Percentiles rank a stretch among this genome's conserved stretches.
phyloP scores from a whole-genome alignment of 2,888 invertebrate genomes.

The Trissonchulus latispiculum region DNA sequence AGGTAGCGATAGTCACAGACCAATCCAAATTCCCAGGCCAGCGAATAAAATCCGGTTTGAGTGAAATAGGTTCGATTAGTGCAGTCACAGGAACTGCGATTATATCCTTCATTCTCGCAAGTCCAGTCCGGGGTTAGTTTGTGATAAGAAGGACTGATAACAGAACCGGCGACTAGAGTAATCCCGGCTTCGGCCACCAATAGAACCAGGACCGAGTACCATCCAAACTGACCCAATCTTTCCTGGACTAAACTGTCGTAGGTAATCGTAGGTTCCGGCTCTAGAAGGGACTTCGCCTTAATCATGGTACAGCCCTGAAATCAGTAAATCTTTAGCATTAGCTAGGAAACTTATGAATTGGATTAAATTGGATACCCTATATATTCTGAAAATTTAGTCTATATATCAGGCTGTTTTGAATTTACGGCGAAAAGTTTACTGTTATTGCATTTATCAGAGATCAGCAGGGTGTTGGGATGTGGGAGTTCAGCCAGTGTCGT shows the following conservation, averaged over 20 bases:
- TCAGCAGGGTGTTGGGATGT: too few relatives aligned
- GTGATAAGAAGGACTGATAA: constrained; percentile 5
- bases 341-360: too few relatives aligned
- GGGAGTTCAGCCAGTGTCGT: too few relatives aligned
- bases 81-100: not conserved
- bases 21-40: not conserved
- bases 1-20: not conserved
- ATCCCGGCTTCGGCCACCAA: not conserved
- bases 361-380: too few relatives aligned
- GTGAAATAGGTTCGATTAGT: not conserved
- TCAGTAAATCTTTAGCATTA: too few relatives aligned
- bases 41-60: not conserved
- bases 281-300: too few relatives aligned
- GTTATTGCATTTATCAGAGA: too few relatives aligned
- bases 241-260: not conserved
- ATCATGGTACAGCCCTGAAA: too few relatives aligned
- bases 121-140: not conserved
- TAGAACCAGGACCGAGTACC: not conserved
- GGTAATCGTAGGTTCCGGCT: too few relatives aligned
- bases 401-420: too few relatives aligned
- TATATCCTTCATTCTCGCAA: not conserved
- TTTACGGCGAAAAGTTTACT: too few relatives aligned
- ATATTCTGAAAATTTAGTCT: too few relatives aligned
- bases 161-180: not conserved
- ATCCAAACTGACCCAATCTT: not conserved